These are phyloP conservation scores for Dasyurus viverrinus DNA, from an alignment of 2,113 vertebrate species.

Conservation along the genomic window DNA sequence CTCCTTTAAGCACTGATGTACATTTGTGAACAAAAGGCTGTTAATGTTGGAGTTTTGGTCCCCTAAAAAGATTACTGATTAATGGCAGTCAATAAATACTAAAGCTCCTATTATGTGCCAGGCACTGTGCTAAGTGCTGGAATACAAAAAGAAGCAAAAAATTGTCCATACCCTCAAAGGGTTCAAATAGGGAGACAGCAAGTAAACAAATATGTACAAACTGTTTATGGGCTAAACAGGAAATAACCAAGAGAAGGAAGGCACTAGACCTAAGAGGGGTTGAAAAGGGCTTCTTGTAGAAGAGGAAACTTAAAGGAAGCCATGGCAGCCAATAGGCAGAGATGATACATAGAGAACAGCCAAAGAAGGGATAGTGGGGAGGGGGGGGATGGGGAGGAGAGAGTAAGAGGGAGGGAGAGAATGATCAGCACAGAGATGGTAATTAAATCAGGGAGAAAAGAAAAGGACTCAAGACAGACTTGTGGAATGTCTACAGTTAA, in stretches of 20 bases:
- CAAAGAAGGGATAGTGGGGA: background rate
- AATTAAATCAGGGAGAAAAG: background rate
- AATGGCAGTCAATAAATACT: background rate
- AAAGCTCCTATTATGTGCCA: background rate
- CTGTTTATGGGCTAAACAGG: background rate
- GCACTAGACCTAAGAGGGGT: background rate
- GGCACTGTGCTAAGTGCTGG: background rate
- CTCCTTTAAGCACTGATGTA: slow-evolving; percentile 30
- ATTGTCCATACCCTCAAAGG: background rate
- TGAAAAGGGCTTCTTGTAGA: background rate
- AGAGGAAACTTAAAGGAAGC: background rate
- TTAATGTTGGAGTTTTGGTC: slow-evolving; percentile 20
- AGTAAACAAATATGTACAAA: background rate
- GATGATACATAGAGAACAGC: background rate
- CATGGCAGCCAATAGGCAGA: background rate
- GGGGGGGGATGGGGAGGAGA: too few species aligned
- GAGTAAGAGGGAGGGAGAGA: background rate
- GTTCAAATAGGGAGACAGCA: background rate
- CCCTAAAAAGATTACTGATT: background rate
- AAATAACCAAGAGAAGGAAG: background rate
- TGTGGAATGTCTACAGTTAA: background rate
- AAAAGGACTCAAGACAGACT: background rate
- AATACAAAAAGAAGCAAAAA: background rate
- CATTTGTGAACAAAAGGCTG: slow-evolving; percentile 39
- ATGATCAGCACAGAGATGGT: background rate